Evolutionary conservation across 2,888 invertebrate species (phyloP).

Genomic region (Acheta domesticus): DNA sequence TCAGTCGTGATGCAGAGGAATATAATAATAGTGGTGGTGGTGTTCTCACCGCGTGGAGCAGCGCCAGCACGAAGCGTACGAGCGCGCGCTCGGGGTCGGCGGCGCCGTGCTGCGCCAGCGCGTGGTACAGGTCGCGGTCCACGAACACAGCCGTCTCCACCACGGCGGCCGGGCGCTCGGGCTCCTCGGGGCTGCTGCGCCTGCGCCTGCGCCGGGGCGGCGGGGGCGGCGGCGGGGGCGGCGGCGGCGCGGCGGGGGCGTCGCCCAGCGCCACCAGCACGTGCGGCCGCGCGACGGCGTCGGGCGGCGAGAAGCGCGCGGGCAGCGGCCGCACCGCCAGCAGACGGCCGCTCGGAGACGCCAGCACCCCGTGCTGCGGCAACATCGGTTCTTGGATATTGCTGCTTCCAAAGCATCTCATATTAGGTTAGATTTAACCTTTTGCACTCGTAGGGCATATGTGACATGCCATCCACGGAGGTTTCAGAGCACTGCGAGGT

Average conservation of each 20-base stretch:
- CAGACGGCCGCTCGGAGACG: background rate
- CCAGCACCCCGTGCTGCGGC: background rate
- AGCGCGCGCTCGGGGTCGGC: conserved; percentile 74
- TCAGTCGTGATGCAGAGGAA: too few relatives aligned
- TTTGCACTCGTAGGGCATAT: too few relatives aligned
- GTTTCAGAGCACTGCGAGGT: too few relatives aligned
- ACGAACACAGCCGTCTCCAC: conserved; percentile 75
- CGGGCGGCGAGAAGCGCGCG: background rate
- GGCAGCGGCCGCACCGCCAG: background rate
- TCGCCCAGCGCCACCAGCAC: background rate
- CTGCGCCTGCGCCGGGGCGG: background rate
- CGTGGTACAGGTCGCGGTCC: conserved; percentile 74
- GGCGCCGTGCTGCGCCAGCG: conserved; percentile 77
- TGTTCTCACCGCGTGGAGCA: conserved; percentile 71
- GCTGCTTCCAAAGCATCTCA: too few relatives aligned
- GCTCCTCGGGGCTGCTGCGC: background rate
- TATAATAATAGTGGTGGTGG: background rate
- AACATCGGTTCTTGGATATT: too few relatives aligned
- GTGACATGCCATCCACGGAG: too few relatives aligned
- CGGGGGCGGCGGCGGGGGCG: conserved; percentile 45
- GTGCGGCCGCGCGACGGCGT: background rate
- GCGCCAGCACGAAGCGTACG: conserved; percentile 75
- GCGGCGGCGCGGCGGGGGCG: background rate
- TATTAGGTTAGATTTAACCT: too few relatives aligned
- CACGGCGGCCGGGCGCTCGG: conserved; percentile 42